These are phyloP conservation scores for Isotomurus palustris DNA, from an alignment of 2,888 invertebrate genomes.

Conservation along the genomic window DNA sequence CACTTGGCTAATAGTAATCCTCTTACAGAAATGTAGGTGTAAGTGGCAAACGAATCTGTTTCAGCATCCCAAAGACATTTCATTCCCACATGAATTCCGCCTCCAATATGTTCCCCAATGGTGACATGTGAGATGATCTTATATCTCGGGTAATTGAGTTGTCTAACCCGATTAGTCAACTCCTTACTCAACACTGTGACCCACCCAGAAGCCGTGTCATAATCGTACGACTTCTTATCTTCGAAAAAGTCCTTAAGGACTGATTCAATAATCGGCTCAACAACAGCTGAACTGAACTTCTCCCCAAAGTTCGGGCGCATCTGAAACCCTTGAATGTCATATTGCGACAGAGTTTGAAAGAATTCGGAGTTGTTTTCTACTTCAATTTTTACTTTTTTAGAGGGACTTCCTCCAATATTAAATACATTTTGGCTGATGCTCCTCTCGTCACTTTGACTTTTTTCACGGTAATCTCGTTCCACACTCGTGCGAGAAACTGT, in stretches of 20 bases:
- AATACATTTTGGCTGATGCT: constrained; percentile 4
- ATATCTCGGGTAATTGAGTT: constrained; percentile 42
- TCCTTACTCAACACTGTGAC: constrained; percentile 29
- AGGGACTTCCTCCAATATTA: not conserved
- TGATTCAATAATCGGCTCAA: constrained; percentile 33
- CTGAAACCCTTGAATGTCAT: constrained; percentile 36
- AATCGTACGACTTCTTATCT: constrained; percentile 25
- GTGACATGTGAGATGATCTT: constrained; percentile 37
- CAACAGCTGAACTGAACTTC: constrained; percentile 32
- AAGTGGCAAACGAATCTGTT: constrained; percentile 41
- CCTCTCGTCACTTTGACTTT: constrained; percentile 34
- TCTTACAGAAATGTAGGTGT: constrained; percentile 39
- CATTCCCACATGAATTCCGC: constrained; percentile 42
- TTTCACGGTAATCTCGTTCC: constrained; percentile 33
- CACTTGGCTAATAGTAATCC: not conserved
- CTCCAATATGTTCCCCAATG: constrained; percentile 41
- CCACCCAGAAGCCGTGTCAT: constrained; percentile 36
- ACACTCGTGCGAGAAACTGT: constrained; percentile 23
- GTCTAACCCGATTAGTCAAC: constrained; percentile 17
- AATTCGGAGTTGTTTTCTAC: constrained; percentile 22
- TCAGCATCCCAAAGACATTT: constrained; percentile 43
- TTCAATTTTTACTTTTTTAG: constrained; percentile 13
- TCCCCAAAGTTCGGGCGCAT: constrained; percentile 41
- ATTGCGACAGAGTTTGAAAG: constrained; percentile 13
- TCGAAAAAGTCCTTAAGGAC: constrained; percentile 35